Base-by-base conservation (phyloP, 2,888 invertebrate genomes). In the Coremacera marginata region DNA sequence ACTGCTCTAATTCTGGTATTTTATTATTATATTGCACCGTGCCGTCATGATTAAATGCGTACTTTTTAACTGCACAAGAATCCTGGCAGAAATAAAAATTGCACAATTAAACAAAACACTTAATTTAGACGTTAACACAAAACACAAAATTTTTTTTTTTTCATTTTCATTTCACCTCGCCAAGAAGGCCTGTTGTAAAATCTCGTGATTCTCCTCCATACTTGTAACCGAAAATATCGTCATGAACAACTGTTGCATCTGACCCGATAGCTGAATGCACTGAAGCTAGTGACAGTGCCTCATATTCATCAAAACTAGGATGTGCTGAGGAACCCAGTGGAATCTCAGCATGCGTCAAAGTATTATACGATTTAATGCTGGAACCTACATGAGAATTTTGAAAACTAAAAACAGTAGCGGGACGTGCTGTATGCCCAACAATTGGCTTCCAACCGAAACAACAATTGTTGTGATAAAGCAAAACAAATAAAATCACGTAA, bases 1-100 rank as follows among this genome's bases (percentile, higher is more conserved):
- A 95, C 87, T 96, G 95, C 83, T 95, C 94, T 82, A 96, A 85
- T 84, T 95, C 93, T 0, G 95, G 95, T 51, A 96, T 84, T 37
- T 92, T 90, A 52, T 92, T 92, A 78, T 94, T 93, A 87, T 95
- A 96, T 83, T 94, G 93, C 76, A 95, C 91, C 84, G 90, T 93
- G 16, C 94, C 90, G 80, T 94, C 93, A 84, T 94, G 93, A 83
- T 92, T 93, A 81, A 94, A 93, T 9, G 91, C 89, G 34, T 93
- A 92, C 85, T 94, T 94, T 88, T 94, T 93, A 7, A 94, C 91
- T 78, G 93, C 91, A 87, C 94, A 94, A 2, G 91, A 89, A 82
- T 93, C 93, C 68, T 90, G 87, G 5, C 16, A 3, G 9, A 44
- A 11, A 44, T 62, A 62, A 19, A 27, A 51, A 55, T 44, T 77